A percentile compares a stretch with the other conserved stretches of the same genome.
Evolutionary conservation across 2,888 invertebrate species (phyloP).

Genomic region (Trachelus stipa): DNA sequence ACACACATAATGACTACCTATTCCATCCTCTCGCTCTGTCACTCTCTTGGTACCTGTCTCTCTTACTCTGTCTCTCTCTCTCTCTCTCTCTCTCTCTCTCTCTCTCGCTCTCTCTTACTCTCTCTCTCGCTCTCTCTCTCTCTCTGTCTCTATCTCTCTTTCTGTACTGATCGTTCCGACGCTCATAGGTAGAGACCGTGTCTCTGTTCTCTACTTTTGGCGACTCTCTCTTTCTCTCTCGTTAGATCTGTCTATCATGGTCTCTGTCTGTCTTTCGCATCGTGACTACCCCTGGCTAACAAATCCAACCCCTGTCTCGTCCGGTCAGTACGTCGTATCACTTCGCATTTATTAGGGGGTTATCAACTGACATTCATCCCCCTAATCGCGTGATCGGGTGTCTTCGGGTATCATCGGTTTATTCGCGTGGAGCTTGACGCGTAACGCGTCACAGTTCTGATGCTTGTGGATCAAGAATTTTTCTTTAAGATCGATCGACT

Average conservation of each 20-base stretch:
- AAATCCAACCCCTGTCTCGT: no score
- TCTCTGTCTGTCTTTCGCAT: background rate
- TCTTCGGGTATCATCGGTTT: no score
- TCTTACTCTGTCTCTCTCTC: conserved; percentile 18
- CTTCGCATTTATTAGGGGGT: conserved; percentile 3
- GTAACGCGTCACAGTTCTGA: no score
- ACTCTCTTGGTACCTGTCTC: conserved; percentile 13
- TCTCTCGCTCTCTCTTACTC: conserved; percentile 17
- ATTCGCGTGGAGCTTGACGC: no score
- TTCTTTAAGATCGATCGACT: no score
- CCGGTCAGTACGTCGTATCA: background rate
- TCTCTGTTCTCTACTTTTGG: no score
- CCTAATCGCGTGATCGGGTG: background rate
- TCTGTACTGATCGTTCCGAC: background rate
- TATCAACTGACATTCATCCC: conserved; percentile 11
- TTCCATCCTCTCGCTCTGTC: conserved; percentile 39
- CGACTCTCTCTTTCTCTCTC: background rate
- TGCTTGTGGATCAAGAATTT: no score
- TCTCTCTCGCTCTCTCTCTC: conserved; percentile 12
- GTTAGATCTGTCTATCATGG: background rate
- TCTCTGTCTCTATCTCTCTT: conserved; percentile 20
- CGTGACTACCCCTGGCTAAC: background rate
- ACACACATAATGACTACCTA: conserved; percentile 65
- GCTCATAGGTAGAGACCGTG: no score
- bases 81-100: conserved; percentile 20